Conservation (phyloP, 2,113 vertebrate genomes). For the Hyperopisus bebe region DNA sequence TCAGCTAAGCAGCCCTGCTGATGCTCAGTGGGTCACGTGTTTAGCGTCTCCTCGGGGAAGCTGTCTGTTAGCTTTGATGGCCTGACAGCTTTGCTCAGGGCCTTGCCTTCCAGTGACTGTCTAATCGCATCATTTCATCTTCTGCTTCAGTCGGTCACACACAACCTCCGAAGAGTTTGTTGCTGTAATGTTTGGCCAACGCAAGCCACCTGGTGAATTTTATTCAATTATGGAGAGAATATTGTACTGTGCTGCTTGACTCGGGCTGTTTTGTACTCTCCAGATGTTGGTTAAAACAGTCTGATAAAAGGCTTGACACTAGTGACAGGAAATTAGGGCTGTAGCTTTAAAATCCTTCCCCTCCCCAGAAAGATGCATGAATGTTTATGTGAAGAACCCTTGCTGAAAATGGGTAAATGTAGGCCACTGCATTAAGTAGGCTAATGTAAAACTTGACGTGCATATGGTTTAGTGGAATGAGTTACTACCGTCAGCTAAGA, state of each 20-base stretch:
- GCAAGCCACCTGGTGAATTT: not conserved
- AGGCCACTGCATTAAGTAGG: not conserved
- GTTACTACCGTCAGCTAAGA: not conserved
- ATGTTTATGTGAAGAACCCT: not conserved
- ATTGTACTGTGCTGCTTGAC: not conserved
- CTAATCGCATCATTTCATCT: not conserved
- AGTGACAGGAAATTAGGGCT: not conserved
- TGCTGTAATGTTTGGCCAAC: not conserved
- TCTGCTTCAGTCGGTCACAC: not conserved
- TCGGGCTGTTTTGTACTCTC: not conserved
- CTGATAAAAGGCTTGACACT: not conserved
- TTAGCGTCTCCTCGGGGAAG: not conserved
- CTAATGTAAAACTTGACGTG: not conserved
- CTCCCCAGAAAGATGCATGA: not conserved
- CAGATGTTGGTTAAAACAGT: not conserved
- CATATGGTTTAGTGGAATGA: not conserved
- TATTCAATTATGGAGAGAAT: not conserved
- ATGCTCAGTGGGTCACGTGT: not conserved
- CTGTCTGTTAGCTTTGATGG: not conserved
- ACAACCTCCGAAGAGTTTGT: not conserved
- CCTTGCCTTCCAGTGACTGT: not conserved
- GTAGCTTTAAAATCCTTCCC: not conserved
- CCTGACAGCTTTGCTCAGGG: not conserved
- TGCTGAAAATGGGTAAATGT: not conserved
- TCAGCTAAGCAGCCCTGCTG: not conserved